Evolutionary conservation across 2,113 vertebrate genomes (phyloP), one percentile per base, ranked within the genome.

Genomic region (Carassius carassius): DNA sequence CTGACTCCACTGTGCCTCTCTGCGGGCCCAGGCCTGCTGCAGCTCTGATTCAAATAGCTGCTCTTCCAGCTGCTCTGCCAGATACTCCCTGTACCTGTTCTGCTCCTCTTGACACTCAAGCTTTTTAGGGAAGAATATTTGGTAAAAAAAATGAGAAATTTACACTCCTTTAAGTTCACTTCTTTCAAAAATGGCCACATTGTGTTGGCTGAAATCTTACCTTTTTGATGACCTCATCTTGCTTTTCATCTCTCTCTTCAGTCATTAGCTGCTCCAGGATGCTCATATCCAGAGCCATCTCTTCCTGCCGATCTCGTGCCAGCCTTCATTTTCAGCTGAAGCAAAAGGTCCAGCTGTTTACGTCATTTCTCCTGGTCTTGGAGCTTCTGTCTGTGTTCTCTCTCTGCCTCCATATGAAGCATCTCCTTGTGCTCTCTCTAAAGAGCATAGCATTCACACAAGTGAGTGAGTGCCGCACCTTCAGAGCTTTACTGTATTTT

Each of bases 281-380:
- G 78, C 89, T 94, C 92, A 94, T 91, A 78, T 98, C 95, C 74
- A 94, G 73, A 1, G 94, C 92, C 63, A 95, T 92, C 35, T 97
- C 95, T 0, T 92, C 90, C 87, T 94, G 91, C 85, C 93, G 92
- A 84, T 96, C 94, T 76, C 87, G 89, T 2, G 92, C 87, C 73
- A 94, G 87, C 0, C 23, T 91, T 92, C 88, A 90, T 93, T 90
- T 94, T 99, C 73, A 96, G 92, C 51, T 82, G 88, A 2, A 93
- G 60, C 10, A 94, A 92, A 0, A 85, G 89, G 16, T 97, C 93
- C 89, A 96, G 82, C 73, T 51, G 60, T 1, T 78, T 84, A 12
- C 95, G 93, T 0, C 87, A 75, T 56, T 88, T 88, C 80, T 86
- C 88, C 87, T 95, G 94, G 0, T 88, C 87, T 85, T 82, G 87